Base-by-base conservation (phyloP, 1,140 invertebrate genomes). In the Conus ventricosus region DNA sequence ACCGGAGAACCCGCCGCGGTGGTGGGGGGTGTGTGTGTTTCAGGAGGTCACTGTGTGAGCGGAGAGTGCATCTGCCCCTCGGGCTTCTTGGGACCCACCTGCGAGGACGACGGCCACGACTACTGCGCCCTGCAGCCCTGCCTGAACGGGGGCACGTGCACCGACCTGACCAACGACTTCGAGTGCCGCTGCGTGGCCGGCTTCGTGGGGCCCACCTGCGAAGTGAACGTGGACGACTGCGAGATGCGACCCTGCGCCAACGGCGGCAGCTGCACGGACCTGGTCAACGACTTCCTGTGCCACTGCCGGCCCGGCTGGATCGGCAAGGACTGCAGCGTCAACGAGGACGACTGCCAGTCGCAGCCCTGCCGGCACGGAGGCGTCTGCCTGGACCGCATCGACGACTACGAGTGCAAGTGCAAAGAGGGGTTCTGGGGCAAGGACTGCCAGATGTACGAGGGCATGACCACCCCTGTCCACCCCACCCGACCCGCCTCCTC, bases 331-430 rank as follows among this genome's bases (percentile, higher is more conserved):
- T 99, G 98, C 95, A 97, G 98, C 94, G 96, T 96, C 67, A 96
- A 96, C 83, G 98, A 95, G 95, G 97, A 99, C 93, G 98, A 99
- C 92, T 99, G 99, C 95, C 97, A 97, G 15, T 98, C 98, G 93
- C 97, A 97, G 90, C 98, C 99, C 13, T 99, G 99, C 95, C 95
- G 98, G 3, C 95, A 99, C n/a, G 97, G 97, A 13, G 97, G 98
- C 0, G 97, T 97, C 90, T 99, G 99, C 95, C 98, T 98, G 0
- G 98, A 99, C 95, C 95, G 99, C 88, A 96, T 99, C 3, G 97
- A 97, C 87, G 98, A 99, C 94, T 99, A 99, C 95, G 97, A 55
- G 25, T 93, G 92, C 86, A n/a, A 27, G 11, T 93, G 92, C 83
- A 83, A 88, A 13, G 78, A 71, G 11, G 92, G 92, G 3, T 99